phyloP scores from a whole-genome alignment of 1,140 invertebrate genomes.

The Zaprionus gabonicus region DNA sequence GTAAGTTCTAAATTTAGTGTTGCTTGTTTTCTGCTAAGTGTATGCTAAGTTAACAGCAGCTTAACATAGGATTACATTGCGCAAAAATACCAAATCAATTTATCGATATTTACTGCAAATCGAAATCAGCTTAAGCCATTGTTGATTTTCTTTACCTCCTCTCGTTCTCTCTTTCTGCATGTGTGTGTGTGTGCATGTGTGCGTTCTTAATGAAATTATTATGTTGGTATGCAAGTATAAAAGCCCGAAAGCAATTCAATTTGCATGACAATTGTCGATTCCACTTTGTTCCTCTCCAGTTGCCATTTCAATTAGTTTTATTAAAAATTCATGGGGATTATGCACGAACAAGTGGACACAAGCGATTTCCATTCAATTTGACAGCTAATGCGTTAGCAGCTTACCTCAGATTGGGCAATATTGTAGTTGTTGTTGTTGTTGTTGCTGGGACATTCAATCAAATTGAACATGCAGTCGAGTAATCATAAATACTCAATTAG shows the following conservation, averaged over 20 bases:
- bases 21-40: conserved; percentile 16
- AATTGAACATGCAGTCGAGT: conserved; percentile 57
- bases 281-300: conserved; percentile 22
- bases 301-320: conserved; percentile 76
- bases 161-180: background rate
- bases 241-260: conserved; percentile 42
- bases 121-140: background rate
- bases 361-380: conserved; percentile 60
- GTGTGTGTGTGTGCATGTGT: background rate
- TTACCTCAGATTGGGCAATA: conserved; percentile 8
- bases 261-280: conserved; percentile 64
- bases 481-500: conserved; percentile 76
- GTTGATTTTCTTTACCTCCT: too few species aligned
- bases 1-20: too few species aligned
- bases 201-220: conserved; percentile 30
- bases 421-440: conserved; percentile 27
- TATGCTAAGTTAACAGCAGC: conserved; percentile 54
- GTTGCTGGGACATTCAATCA: conserved; percentile 62
- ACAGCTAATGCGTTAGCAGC: conserved; percentile 39
- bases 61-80: conserved; percentile 10
- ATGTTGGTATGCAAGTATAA: conserved; percentile 3
- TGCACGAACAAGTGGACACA: conserved; percentile 31
- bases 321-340: conserved; percentile 67
- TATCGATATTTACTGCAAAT: background rate
- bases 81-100: background rate